Conservation (phyloP, 2,113 vertebrate genomes). For the Corythornis cristatus region DNA sequence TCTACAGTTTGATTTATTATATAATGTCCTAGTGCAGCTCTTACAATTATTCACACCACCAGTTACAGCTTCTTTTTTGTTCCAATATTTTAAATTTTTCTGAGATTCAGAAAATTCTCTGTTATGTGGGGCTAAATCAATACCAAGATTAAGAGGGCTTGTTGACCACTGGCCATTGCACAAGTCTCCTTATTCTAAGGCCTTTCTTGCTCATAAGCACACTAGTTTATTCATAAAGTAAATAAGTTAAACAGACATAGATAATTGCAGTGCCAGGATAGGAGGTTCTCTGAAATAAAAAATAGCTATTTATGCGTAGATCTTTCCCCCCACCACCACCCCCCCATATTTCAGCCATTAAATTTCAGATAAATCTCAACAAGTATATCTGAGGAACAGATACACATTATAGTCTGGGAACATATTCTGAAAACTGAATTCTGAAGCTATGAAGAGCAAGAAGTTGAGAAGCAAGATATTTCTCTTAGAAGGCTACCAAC, state of each 20-base stretch:
- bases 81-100: background rate
- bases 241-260: background rate
- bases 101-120: background rate
- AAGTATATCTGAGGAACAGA: background rate
- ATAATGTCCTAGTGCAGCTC: background rate
- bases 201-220: background rate
- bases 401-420: background rate
- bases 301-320: background rate
- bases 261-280: background rate
- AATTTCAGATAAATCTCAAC: background rate
- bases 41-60: background rate
- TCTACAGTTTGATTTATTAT: background rate
- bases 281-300: background rate
- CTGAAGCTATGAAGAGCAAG: background rate
- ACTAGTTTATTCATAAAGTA: background rate
- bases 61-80: background rate
- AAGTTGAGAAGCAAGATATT: background rate
- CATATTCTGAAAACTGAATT: background rate
- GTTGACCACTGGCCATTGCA: background rate
- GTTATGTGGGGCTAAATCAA: background rate
- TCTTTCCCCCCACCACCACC: no score
- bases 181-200: background rate
- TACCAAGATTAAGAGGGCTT: background rate
- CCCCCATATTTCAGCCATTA: background rate
- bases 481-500: background rate